These are phyloP conservation scores for Rhagonycha fulva DNA, from an alignment of 2,888 invertebrate genomes.

Conservation along the genomic window DNA sequence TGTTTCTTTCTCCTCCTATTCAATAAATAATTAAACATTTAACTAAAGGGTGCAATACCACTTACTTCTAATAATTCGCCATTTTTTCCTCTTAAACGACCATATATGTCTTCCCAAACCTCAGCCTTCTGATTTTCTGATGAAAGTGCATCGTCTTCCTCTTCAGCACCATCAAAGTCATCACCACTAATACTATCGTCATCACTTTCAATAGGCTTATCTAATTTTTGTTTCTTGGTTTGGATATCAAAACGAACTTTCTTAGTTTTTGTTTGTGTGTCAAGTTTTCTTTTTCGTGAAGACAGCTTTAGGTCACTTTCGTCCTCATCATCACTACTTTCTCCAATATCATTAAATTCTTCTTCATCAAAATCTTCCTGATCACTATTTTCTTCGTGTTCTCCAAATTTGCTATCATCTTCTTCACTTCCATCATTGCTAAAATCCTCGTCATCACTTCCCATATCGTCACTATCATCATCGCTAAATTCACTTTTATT, in stretches of 20 bases:
- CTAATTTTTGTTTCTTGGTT: slow-evolving; percentile 22
- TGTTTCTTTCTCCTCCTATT: slow-evolving; percentile 53
- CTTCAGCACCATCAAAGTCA: slow-evolving; percentile 27
- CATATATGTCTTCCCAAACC: slow-evolving; percentile 92
- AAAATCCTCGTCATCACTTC: slow-evolving; percentile 25
- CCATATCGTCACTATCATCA: slow-evolving; percentile 13
- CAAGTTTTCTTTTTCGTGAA: slow-evolving; percentile 14
- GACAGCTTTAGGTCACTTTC: background rate
- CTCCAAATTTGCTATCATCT: slow-evolving; percentile 28
- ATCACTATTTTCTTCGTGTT: slow-evolving; percentile 16
- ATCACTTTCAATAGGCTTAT: slow-evolving; percentile 27
- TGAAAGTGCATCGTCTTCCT: slow-evolving; percentile 16
- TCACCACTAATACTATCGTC: slow-evolving; percentile 27
- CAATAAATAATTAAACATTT: slow-evolving; percentile 5
- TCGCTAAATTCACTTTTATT: slow-evolving; percentile 10
- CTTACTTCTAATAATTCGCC: slow-evolving; percentile 75
- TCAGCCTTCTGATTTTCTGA: slow-evolving; percentile 36
- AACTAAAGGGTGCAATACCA: slow-evolving; percentile 6
- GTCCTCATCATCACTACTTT: slow-evolving; percentile 29
- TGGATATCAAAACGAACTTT: background rate
- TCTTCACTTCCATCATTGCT: slow-evolving; percentile 30
- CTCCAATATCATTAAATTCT: slow-evolving; percentile 24
- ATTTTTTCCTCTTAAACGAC: slow-evolving; percentile 77
- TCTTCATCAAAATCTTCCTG: slow-evolving; percentile 23
- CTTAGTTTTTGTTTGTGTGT: slow-evolving; percentile 15